These are phyloP conservation scores for Odobenus rosmarus DNA, from an alignment of 2,113 vertebrate genomes.

Conservation along the genomic window DNA sequence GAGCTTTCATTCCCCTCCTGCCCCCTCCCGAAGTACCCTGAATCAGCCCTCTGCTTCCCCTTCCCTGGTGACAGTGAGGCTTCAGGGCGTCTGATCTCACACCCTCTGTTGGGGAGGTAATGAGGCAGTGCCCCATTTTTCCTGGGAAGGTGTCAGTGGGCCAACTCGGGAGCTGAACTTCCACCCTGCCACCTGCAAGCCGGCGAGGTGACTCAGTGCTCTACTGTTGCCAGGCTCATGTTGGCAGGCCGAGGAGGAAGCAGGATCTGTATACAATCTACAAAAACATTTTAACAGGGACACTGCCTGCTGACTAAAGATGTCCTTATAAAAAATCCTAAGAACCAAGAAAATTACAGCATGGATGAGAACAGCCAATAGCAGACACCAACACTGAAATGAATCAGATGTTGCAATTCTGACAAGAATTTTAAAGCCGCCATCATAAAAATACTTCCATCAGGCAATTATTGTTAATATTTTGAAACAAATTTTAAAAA, in stretches of 20 bases:
- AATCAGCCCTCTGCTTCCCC: not conserved
- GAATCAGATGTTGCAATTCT: not conserved
- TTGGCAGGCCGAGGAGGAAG: not conserved
- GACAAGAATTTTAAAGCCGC: slow-evolving; percentile 34
- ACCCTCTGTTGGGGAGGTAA: not conserved
- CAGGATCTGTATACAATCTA: not conserved
- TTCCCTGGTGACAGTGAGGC: not conserved
- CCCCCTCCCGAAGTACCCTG: not conserved
- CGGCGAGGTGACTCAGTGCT: not conserved
- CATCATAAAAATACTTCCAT: not conserved
- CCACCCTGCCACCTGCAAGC: not conserved
- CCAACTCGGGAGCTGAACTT: not conserved
- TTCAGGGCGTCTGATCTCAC: not conserved
- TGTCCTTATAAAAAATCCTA: not conserved
- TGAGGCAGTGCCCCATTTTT: not conserved
- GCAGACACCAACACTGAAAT: not conserved
- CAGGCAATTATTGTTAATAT: not conserved
- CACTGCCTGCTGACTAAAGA: not conserved
- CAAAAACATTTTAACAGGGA: not conserved
- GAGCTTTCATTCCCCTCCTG: not conserved
- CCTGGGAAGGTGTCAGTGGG: not conserved
- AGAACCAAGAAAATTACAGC: not conserved
- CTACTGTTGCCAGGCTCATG: not conserved
- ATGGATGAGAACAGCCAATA: not conserved
- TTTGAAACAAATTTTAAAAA: slow-evolving; percentile 29